A percentile compares a stretch with the other conserved stretches of the same genome.
phyloP scores from a whole-genome alignment of 2,113 vertebrate genomes.

The Gavia stellata region DNA sequence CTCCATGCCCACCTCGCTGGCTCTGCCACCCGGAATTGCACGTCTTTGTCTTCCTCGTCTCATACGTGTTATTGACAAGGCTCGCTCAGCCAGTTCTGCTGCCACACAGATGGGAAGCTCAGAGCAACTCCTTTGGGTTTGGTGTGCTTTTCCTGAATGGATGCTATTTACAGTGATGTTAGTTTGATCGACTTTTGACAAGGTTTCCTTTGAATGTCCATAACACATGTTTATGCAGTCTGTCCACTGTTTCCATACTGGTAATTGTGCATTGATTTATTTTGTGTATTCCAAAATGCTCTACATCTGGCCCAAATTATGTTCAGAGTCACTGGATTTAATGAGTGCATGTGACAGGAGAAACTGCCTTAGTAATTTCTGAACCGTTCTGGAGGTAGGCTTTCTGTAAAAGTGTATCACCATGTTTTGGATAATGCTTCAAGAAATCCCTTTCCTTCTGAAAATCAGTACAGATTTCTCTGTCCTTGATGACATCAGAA shows the following conservation, averaged over 20 bases:
- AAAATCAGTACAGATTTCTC: neutral
- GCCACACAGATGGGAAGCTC: neutral
- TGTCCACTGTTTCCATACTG: accelerated
- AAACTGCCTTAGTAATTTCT: too few species aligned
- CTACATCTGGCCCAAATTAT: neutral
- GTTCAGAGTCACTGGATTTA: neutral
- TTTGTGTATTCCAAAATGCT: accelerated
- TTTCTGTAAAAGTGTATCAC: too few species aligned
- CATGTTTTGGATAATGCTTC: neutral
- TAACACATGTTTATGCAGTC: accelerated
- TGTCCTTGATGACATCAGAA: neutral
- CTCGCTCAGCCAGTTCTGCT: neutral
- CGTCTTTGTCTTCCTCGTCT: neutral
- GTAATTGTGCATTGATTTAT: too few species aligned
- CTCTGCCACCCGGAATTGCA: neutral
- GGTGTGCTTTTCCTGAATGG: neutral
- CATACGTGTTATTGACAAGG: accelerated
- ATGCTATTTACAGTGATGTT: too few species aligned
- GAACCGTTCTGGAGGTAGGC: neutral
- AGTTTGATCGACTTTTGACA: neutral
- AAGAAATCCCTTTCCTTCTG: neutral
- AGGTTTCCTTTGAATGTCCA: accelerated
- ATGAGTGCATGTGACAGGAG: accelerated
- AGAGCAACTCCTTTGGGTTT: neutral
- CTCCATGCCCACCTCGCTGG: neutral